Base-by-base conservation (phyloP, 2,888 invertebrate genomes). In the Agrotis clavis region DNA sequence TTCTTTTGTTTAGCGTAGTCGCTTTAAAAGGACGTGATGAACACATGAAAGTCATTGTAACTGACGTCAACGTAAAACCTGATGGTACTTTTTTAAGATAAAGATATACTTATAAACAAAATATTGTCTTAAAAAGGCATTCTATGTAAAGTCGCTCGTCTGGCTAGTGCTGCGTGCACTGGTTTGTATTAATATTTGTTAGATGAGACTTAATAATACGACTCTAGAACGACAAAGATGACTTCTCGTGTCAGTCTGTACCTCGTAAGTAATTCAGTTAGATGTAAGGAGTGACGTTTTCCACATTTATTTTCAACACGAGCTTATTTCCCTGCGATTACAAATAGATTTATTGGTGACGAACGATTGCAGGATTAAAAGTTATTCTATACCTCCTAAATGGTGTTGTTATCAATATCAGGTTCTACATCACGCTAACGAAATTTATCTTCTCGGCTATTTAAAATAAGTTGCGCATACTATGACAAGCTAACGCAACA, bases 81-180 rank as follows among this genome's bases (percentile, higher is more conserved):
- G 88, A 90, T 88, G 74, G 87, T 90, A 92, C 91, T 91, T 94
- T 92, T 91, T 89, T 88, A 90, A 90, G 41, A 90, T 86, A 89
- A 90, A 86, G 59, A 86, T 85, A 78, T 79, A 79, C 90, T 91
- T 92, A 91, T 89, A 89, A 84, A 87, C 87, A 89, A 89, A 81
- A 90, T 88, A 85, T 86, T 86, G 94, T 94, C 95, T 95, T 94
- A 80, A 86, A 91, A 94, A 95, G 95, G 90, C 94, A 80, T 84
- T 83, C 85, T 86, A 89, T 88, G 87, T 88, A 86, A 88, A 86
- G 90, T 92, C 89, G 86, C 89, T 91, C 86, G 88, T 89, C 86
- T 84, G 87, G 87, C 90, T 90, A 91, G 92, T 89, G 90, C 74
- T 54, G 82, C 87, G 86, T 87, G 92, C 90, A 89, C 91, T 91